Conservation (phyloP, 2,113 vertebrate species). For the Silurus asotus region DNA sequence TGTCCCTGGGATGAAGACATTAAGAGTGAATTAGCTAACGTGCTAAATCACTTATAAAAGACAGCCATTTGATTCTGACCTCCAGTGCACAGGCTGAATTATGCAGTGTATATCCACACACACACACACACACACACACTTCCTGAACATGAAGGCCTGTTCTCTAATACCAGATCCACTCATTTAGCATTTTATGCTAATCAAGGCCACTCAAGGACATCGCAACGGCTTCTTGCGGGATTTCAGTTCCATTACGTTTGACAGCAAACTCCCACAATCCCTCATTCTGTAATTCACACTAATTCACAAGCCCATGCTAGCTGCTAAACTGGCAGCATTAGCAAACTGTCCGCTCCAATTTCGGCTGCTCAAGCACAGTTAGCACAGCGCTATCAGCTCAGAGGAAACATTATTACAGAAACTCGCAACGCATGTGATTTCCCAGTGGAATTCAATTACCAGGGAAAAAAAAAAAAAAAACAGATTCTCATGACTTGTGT, state of each 20-base stretch:
- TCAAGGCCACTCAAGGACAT: conserved; percentile 11
- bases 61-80: not conserved
- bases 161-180: not conserved
- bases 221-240: not conserved
- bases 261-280: not conserved
- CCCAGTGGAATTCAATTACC: not conserved
- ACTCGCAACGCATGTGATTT: not conserved
- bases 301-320: not conserved
- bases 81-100: not conserved
- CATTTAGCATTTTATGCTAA: conserved; percentile 11
- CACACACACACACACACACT: not conserved
- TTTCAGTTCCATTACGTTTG: not conserved
- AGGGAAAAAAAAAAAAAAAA: not conserved
- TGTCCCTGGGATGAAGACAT: not conserved
- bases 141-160: conserved; percentile 3
- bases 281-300: not conserved
- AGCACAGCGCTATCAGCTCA: not conserved
- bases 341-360: conserved; percentile 14
- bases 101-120: not conserved
- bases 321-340: not conserved
- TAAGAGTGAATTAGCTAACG: not conserved
- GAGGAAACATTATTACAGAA: not conserved
- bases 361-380: not conserved
- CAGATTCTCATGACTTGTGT: not conserved
- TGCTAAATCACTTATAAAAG: conserved; percentile 6